Conservation (phyloP, 2,888 invertebrate species). For the Dendrolimus houi region DNA sequence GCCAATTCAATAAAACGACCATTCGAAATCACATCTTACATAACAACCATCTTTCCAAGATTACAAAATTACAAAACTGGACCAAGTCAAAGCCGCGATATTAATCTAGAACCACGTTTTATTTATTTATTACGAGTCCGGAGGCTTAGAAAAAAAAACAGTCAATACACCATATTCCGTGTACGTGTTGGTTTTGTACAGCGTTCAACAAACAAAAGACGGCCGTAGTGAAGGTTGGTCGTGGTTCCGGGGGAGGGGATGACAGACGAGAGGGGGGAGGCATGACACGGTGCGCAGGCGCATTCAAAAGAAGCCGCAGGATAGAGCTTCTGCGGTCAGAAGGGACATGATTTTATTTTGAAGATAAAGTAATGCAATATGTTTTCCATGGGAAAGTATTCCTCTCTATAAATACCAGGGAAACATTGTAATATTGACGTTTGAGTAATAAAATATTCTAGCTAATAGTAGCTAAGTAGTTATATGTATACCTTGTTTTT, state of each 20-base stretch:
- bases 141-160: conserved; percentile 25
- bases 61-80: not conserved
- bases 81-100: not conserved
- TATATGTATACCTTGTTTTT: no score
- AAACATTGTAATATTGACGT: no score
- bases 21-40: not conserved
- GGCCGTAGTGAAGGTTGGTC: no score
- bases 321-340: conserved; percentile 45
- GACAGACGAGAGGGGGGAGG: conserved; percentile 15
- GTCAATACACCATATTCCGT: conserved; percentile 33
- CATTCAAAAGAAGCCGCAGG: conserved; percentile 64
- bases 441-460: no score
- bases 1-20: not conserved
- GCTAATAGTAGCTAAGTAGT: no score
- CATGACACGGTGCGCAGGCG: conserved; percentile 50
- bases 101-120: not conserved
- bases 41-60: not conserved
- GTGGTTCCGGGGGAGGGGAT: conserved; percentile 25
- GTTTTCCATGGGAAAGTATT: not conserved
- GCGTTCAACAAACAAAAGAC: conserved; percentile 66
- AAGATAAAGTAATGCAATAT: not conserved
- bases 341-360: conserved; percentile 18
- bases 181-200: conserved; percentile 57
- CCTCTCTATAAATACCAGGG: not conserved
- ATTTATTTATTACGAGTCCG: conserved; percentile 10